phyloP scores from a whole-genome alignment of 2,888 invertebrate genomes.

The Eristalis tenax region DNA sequence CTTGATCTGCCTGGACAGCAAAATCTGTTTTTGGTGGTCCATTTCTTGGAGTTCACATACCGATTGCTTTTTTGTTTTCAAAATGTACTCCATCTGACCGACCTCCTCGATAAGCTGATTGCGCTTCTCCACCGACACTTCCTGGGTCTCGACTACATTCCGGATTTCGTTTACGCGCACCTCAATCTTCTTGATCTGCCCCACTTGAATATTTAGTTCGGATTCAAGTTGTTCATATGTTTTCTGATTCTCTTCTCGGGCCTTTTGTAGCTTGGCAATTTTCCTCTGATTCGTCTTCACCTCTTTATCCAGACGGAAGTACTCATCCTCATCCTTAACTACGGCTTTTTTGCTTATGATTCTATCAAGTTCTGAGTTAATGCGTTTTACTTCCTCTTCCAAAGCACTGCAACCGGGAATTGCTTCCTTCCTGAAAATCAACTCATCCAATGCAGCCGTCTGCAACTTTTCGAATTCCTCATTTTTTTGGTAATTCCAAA shows the following conservation, averaged over 20 bases:
- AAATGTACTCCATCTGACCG: slow-evolving; percentile 73
- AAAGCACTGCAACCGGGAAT: slow-evolving; percentile 71
- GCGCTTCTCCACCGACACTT: slow-evolving; percentile 73
- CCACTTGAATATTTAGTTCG: neutral
- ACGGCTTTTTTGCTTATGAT: slow-evolving; percentile 68
- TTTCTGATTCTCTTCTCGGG: slow-evolving; percentile 37
- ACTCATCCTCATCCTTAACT: slow-evolving; percentile 73
- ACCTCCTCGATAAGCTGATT: slow-evolving; percentile 74
- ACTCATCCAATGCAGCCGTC: slow-evolving; percentile 73
- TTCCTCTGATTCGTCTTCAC: slow-evolving; percentile 68
- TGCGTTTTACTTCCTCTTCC: slow-evolving; percentile 71
- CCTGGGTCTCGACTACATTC: slow-evolving; percentile 68
- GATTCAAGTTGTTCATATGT: slow-evolving; percentile 40
- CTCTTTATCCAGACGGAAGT: slow-evolving; percentile 72
- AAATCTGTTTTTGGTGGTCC: slow-evolving; percentile 76
- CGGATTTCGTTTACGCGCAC: slow-evolving; percentile 44
- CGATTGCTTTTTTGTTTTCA: slow-evolving; percentile 74
- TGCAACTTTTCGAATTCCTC: slow-evolving; percentile 76
- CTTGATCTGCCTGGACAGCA: slow-evolving; percentile 75
- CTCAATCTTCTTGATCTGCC: slow-evolving; percentile 29
- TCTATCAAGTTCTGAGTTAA: slow-evolving; percentile 66
- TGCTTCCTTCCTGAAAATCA: slow-evolving; percentile 74
- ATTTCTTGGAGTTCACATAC: slow-evolving; percentile 74
- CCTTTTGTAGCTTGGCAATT: slow-evolving; percentile 39
- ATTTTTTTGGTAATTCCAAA: slow-evolving; percentile 77